phyloP scores from a whole-genome alignment of 1,140 invertebrate genomes.

The Dinothrombium tinctorium region DNA sequence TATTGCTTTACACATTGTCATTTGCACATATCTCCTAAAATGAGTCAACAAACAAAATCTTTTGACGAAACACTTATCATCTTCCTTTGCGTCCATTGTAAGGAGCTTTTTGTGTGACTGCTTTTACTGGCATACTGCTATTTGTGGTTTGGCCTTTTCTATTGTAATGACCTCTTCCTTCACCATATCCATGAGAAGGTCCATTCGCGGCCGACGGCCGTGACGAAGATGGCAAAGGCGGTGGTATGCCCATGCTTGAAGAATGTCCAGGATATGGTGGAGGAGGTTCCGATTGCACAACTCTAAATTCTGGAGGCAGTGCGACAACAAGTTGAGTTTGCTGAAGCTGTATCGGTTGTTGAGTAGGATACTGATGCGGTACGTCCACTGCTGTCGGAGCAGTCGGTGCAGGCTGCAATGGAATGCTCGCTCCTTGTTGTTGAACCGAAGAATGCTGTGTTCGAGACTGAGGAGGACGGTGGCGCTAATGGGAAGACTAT shows the following conservation, averaged over 20 bases:
- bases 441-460: background rate
- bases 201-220: slow-evolving; percentile 19
- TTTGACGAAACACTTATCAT: too few relatives aligned
- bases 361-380: background rate
- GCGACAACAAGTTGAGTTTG: slow-evolving; percentile 6
- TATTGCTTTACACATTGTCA: too few relatives aligned
- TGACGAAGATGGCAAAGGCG: slow-evolving; percentile 7
- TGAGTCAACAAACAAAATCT: too few relatives aligned
- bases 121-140: too few relatives aligned
- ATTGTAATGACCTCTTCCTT: slow-evolving; percentile 41
- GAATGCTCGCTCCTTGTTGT: background rate
- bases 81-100: too few relatives aligned
- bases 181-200: slow-evolving; percentile 38
- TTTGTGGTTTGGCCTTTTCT: slow-evolving; percentile 13
- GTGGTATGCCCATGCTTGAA: slow-evolving; percentile 5
- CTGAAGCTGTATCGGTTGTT: background rate
- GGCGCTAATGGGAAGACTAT: background rate
- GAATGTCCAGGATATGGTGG: slow-evolving; percentile 17
- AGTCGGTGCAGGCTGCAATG: slow-evolving; percentile 9
- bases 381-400: slow-evolving; percentile 2
- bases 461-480: slow-evolving; percentile 3
- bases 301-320: slow-evolving; percentile 6
- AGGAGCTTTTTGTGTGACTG: too few relatives aligned
- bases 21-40: too few relatives aligned
- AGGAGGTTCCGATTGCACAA: slow-evolving; percentile 15